Evolutionary conservation across 2,888 invertebrate species (phyloP).

Genomic region (Linnaemya vulpina): DNA sequence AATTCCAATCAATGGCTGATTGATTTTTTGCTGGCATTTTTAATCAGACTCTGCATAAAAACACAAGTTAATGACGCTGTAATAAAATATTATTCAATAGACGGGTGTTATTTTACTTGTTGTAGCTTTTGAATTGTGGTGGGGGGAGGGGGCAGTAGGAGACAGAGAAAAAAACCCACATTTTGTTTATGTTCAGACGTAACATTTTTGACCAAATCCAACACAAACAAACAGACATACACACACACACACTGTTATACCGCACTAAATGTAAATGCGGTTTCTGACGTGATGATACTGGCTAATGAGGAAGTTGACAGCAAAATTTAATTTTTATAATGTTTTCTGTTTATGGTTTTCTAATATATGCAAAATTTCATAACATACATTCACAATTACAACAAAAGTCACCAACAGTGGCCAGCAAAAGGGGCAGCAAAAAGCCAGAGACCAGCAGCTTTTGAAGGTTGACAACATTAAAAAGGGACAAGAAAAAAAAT

Average conservation of each 20-base stretch:
- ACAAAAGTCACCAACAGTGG: slow-evolving; percentile 2
- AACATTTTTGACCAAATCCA: slow-evolving; percentile 47
- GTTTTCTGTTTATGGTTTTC: slow-evolving; percentile 39
- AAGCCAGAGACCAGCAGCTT: not conserved
- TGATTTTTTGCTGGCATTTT: slow-evolving; percentile 42
- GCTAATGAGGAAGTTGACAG: slow-evolving; percentile 69
- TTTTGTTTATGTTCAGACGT: too few species aligned
- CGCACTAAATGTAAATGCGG: slow-evolving; percentile 49
- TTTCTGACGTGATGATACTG: slow-evolving; percentile 67
- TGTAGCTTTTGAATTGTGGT: not conserved
- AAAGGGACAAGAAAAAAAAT: too few species aligned
- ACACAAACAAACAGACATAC: slow-evolving; percentile 18
- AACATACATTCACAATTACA: slow-evolving; percentile 33
- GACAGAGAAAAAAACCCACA: not conserved
- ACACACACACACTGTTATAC: not conserved
- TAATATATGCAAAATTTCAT: slow-evolving; percentile 37
- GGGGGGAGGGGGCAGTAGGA: too few species aligned
- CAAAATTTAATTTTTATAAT: slow-evolving; percentile 25
- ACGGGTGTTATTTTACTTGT: slow-evolving; percentile 17
- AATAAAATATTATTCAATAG: slow-evolving; percentile 62
- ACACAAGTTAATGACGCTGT: slow-evolving; percentile 39
- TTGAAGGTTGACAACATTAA: too few species aligned
- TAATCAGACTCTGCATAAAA: slow-evolving; percentile 40
- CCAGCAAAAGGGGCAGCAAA: not conserved
- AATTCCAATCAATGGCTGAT: slow-evolving; percentile 59